Percentiles rank a stretch among this genome's conserved stretches.
These are phyloP conservation scores for Halcyon chelicuti DNA, from an alignment of 2,797 vertebrate species.

Conservation along the genomic window DNA sequence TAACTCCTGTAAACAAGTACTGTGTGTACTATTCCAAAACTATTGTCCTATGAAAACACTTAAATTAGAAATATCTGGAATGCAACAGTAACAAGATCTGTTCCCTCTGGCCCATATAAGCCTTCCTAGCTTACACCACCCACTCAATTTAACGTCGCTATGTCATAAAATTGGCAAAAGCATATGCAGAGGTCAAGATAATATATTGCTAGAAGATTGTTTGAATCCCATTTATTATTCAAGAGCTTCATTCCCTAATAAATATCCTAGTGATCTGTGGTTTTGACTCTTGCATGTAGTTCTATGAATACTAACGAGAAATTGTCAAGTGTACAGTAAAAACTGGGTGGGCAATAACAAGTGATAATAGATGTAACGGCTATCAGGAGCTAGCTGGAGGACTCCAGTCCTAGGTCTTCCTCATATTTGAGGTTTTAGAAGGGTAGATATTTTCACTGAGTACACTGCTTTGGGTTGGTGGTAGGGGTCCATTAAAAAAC, in stretches of 20 bases:
- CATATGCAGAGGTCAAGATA: conserved; percentile 24
- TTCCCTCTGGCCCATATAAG: conserved; percentile 8
- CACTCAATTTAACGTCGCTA: conserved; percentile 45
- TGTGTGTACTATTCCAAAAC: conserved; percentile 35
- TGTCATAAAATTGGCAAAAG: conserved; percentile 58
- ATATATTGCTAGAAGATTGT: conserved; percentile 52
- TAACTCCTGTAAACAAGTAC: conserved; percentile 57
- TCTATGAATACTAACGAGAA: conserved; percentile 32
- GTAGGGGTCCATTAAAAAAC: not conserved
- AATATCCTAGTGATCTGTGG: conserved; percentile 48
- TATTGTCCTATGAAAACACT: conserved; percentile 45
- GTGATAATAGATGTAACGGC: conserved; percentile 19
- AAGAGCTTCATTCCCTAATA: conserved; percentile 54
- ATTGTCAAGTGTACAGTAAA: conserved; percentile 48
- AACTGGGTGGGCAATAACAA: conserved; percentile 28
- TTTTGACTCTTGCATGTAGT: conserved; percentile 34
- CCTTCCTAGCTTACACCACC: conserved; percentile 61
- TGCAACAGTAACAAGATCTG: not conserved
- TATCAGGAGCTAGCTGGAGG: not conserved
- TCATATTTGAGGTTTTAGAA: not conserved
- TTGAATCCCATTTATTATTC: conserved; percentile 55
- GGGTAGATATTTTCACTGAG: not conserved
- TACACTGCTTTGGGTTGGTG: not conserved
- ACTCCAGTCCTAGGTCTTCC: not conserved
- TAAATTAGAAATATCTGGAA: conserved; percentile 63